Percentiles rank a stretch among this genome's conserved stretches.
phyloP scores from a whole-genome alignment of 2,797 vertebrate species.

The Gallinago solitaria region DNA sequence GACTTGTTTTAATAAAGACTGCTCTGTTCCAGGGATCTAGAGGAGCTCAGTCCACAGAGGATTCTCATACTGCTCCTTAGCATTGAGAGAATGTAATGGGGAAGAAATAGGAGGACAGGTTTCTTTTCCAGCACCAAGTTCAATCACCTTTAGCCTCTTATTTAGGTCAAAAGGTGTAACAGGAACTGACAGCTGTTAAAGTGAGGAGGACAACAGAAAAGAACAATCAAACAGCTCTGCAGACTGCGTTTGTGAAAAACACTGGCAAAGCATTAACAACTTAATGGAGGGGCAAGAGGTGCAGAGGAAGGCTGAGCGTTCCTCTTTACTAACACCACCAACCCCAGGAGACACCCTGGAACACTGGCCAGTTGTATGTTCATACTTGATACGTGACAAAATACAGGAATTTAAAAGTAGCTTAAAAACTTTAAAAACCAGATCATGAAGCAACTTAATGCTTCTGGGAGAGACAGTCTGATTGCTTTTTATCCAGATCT shows the following conservation, averaged over 20 bases:
- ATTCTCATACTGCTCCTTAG: constrained; percentile 42
- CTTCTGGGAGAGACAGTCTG: not conserved
- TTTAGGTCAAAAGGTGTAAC: constrained; percentile 47
- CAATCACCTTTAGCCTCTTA: constrained; percentile 38
- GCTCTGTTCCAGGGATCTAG: not conserved
- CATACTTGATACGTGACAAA: constrained; percentile 25
- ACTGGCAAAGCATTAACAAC: not conserved
- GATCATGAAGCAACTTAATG: not conserved
- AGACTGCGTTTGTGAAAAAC: not conserved
- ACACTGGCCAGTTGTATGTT: constrained; percentile 43
- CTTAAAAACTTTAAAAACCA: constrained; percentile 59
- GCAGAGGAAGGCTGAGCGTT: not conserved
- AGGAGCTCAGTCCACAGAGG: not conserved
- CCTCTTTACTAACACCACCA: not conserved
- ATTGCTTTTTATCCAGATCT: not conserved
- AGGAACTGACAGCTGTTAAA: constrained; percentile 69
- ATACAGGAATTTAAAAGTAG: constrained; percentile 33
- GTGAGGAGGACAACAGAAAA: not conserved
- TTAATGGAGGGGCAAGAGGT: not conserved
- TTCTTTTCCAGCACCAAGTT: constrained; percentile 65
- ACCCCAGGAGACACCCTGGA: not conserved
- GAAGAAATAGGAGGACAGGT: not conserved
- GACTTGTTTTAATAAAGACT: constrained; percentile 4
- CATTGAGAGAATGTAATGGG: not conserved
- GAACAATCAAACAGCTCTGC: constrained; percentile 11